Base-by-base conservation (phyloP, 2,113 vertebrate genomes). In the Myxocyprinus asiaticus region DNA sequence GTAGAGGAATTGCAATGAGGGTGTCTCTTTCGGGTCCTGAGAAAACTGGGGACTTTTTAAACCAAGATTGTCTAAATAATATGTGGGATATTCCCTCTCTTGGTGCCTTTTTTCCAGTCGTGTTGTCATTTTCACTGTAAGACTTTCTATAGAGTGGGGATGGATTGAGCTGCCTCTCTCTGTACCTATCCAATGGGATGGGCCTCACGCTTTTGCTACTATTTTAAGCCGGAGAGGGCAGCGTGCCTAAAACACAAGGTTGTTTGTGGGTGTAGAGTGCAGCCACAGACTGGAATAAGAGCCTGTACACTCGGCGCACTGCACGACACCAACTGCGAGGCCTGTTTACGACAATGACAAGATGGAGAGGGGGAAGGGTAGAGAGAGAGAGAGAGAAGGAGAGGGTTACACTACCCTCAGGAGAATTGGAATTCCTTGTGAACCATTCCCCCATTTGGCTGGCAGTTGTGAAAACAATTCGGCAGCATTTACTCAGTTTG, bases 381-480 rank as follows among this genome's bases (percentile, higher is more conserved):
- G 70, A 84, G 81, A 85, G 85, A 87, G 77, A 11, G 78, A 75
- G 53, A 69, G 77, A 82, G 22, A 33, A 33, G 22, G 22, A 33
- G 22, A 33, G 22, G 1, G 22, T 33, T 33, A 33, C 22, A 80
- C 62, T 89, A 84, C 81, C 87, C 89, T 88, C 84, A 78, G 87
- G 90, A 92, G 88, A 90, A 87, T 88, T 62, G 82, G 89, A 91
- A 92, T 92, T 92, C 91, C 89, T 92, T 82, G 87, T 89, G 89
- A 91, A 87, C 88, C 85, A 53, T 90, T 92, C 85, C 88, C 90
- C 89, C 91, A 91, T 93, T 93, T 93, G 91, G 90, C 92, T 93
- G 90, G 89, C 91, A 93, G 88, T 93, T 91, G 90, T 91, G 91
- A 93, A 92, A 93, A 92, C 92, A 92, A 90, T 92, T 91, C 91